Evolutionary conservation across 2,888 invertebrate genomes (phyloP).

Genomic region (Pseudoips prasinana): DNA sequence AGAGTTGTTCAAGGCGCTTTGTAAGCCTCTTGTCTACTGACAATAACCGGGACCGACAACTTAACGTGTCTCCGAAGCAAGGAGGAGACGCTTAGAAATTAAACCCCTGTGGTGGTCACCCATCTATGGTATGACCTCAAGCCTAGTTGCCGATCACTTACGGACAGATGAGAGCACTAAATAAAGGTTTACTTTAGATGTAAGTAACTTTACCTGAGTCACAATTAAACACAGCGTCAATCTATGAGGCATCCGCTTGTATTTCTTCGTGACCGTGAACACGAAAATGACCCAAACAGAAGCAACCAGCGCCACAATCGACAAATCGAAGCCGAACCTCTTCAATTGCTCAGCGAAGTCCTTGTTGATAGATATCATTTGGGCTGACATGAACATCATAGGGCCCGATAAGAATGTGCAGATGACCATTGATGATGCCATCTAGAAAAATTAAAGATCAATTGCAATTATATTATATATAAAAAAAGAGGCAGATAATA

Average conservation of each 20-base stretch:
- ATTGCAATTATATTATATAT: too few species aligned
- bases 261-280: slow-evolving; percentile 88
- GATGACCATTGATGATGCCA: slow-evolving; percentile 96
- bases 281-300: slow-evolving; percentile 90
- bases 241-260: slow-evolving; percentile 90
- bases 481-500: too few species aligned
- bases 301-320: slow-evolving; percentile 89
- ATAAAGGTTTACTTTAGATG: too few species aligned
- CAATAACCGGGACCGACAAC: too few species aligned
- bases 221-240: slow-evolving; percentile 89
- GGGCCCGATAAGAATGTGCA: slow-evolving; percentile 97
- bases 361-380: slow-evolving; percentile 92
- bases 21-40: too few species aligned
- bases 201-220: slow-evolving; percentile 89
- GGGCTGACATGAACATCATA: slow-evolving; percentile 96
- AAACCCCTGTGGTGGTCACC: too few species aligned
- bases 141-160: too few species aligned
- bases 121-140: too few species aligned
- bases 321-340: slow-evolving; percentile 91
- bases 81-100: too few species aligned
- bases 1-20: too few species aligned
- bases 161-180: too few species aligned
- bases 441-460: slow-evolving; percentile 78
- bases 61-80: too few species aligned
- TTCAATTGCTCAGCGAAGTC: slow-evolving; percentile 90